A percentile compares a stretch with the other conserved stretches of the same genome.
Conservation (phyloP, 53 echinoderm and acorn worm genomes). For the Stichopus horrens region DNA sequence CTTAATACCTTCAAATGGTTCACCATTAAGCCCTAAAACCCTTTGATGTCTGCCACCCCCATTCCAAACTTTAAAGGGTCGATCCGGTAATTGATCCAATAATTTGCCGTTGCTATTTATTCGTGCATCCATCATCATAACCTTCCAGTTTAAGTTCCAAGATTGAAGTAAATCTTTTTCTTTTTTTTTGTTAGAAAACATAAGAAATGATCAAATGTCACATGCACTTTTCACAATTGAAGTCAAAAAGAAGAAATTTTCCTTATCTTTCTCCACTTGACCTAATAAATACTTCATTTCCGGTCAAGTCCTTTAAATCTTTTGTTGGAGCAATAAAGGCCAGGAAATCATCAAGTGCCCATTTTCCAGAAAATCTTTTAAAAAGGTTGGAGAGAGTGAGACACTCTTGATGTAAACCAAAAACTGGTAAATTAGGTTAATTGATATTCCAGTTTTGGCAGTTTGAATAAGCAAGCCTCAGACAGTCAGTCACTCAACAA, state of each 20-base stretch:
- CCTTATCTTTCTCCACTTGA: too few relatives aligned
- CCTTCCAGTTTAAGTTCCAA: too few relatives aligned
- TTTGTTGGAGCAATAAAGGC: neutral
- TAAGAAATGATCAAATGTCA: too few relatives aligned
- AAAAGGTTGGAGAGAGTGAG: neutral
- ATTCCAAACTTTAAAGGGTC: neutral
- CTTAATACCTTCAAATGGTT: slow-evolving; percentile 16
- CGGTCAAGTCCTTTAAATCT: neutral
- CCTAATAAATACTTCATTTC: too few relatives aligned
- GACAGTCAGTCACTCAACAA: too few relatives aligned
- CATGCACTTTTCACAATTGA: too few relatives aligned
- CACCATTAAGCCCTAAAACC: neutral
- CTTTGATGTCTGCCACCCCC: slow-evolving; percentile 10
- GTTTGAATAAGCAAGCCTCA: neutral
- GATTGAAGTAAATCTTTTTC: too few relatives aligned
- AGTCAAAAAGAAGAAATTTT: too few relatives aligned
- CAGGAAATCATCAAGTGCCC: neutral
- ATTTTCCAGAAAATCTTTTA: neutral
- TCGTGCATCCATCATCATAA: too few relatives aligned
- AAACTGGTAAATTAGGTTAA: neutral
- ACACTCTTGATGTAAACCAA: neutral
- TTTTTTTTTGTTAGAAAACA: too few relatives aligned
- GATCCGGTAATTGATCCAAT: too few relatives aligned
- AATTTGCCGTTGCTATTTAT: too few relatives aligned
- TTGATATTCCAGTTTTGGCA: neutral